Evolutionary conservation across 2,888 invertebrate species (phyloP), one percentile per base, ranked within the genome.

Genomic region (Hyalella azteca): DNA sequence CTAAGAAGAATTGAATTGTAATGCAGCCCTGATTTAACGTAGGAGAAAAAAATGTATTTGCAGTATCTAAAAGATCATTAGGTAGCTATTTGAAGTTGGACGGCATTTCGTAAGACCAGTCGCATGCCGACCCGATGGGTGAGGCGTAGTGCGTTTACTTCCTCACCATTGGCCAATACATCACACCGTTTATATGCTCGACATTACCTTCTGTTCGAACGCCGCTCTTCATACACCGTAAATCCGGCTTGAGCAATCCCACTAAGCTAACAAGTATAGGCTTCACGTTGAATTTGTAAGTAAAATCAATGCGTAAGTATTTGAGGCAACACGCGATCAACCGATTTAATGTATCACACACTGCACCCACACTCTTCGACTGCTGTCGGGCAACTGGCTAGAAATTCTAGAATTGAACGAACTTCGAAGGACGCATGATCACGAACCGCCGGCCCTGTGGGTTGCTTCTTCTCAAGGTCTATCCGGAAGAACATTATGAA

Each of bases 271-370:
- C 66, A 66, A 66, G 36, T 36, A 66, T 36, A 36, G 66, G 66
- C 19, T 29, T 29, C 7, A n/a, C 66, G 19, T n/a, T 22, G 29
- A 19, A 66, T 36, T 36, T 11, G 36, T 66, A n/a, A 19, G 29
- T n/a, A 36, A 66, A 66, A 66, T 66, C 66, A 66, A 66, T 66
- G 66, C 36, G 66, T 66, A 66, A 4, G 66, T 66, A 66, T 36
- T 15, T 19, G 66, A 3, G 19, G 36, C 29, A 66, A 36, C 66
- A 66, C 66, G 66, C 66, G 66, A 66, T 36, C 29, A 3, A 36
- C 22, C 9, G 36, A 66, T 66, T 36, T n/a, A 5, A 11, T 11
- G 36, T 19, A 36, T 7, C 5, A 66, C 66, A 66, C 32, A 9
- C 13, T 36, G 36, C 66, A 36, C 36, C 32, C 66, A 39, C 26